Percentiles rank a stretch among this genome's conserved stretches.
Conservation (phyloP, 2,888 invertebrate genomes). For the Dolomedes plantarius region DNA sequence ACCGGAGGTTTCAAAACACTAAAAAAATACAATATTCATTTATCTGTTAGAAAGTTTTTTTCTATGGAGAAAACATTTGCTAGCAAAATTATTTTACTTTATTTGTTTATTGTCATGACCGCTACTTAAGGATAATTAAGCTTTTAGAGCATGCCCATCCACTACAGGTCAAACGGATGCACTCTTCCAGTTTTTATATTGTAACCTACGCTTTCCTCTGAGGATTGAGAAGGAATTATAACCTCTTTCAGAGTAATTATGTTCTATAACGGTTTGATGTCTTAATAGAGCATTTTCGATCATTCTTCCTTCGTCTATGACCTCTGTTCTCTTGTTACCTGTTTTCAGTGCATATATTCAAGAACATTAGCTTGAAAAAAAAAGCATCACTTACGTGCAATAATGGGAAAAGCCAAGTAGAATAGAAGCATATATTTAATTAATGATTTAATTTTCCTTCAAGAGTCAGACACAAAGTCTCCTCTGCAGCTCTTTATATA, state of each 20-base stretch:
- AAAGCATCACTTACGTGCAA: conserved; percentile 8
- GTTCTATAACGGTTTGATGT: conserved; percentile 33
- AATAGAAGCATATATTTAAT: conserved; percentile 18
- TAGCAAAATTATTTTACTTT: neutral
- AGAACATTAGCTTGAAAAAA: conserved; percentile 1
- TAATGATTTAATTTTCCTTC: conserved; percentile 25
- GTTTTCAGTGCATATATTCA: conserved; percentile 25
- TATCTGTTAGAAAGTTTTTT: too few relatives aligned
- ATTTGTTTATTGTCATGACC: conserved; percentile 35
- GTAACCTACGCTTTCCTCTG: neutral
- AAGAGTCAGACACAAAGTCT: neutral
- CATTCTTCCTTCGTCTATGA: conserved; percentile 15
- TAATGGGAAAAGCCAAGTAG: conserved; percentile 5
- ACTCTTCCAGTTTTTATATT: conserved; percentile 26
- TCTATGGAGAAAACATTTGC: too few relatives aligned
- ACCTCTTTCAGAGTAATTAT: conserved; percentile 36
- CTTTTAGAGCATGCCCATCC: neutral
- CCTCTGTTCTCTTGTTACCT: neutral
- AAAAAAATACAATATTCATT: too few relatives aligned
- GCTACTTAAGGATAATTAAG: conserved; percentile 21
- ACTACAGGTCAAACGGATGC: conserved; percentile 10
- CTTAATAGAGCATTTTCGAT: conserved; percentile 41
- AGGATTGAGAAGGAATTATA: conserved; percentile 32
- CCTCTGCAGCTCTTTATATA: neutral
- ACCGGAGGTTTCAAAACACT: too few relatives aligned